Base-by-base conservation (phyloP, 1,140 invertebrate genomes). In the Solenopsis invicta region DNA sequence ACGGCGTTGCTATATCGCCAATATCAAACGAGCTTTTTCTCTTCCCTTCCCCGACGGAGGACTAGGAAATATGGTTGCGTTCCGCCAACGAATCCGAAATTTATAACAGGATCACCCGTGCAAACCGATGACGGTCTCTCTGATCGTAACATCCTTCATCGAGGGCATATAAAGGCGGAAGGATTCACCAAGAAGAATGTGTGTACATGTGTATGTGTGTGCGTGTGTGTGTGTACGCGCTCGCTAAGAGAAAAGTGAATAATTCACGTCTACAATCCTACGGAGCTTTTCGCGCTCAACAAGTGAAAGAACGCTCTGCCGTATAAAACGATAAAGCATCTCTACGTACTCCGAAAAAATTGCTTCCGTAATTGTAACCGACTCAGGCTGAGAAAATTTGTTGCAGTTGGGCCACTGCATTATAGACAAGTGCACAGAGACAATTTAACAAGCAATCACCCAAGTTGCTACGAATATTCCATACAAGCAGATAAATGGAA, bases 61-160 rank as follows among this genome's bases (percentile, higher is more conserved):
- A 56, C 16, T 29, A 37, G 74, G 48, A 92, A 90, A 91, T 85
- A 91, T 86, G 75, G 87, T 62, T 87, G 9, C 69, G 41, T 76
- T 75, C 61, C 61, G 48, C 56, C 56, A 71, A 85, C 87, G 86
- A 91, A 87, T 90, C 80, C 75, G 62, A 88, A 90, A 91, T 91
- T 91, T 91, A 91, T 90, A 90, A 91, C 89, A 16, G 86, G 82
- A 91, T 92, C 87, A 88, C 56, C 77, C 69, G 88, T 61, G 87
- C 67, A 76, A 90, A 77, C 74, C 87, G 86, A 88, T 82, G 48
- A 86, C 76, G 61, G 59, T 64, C 66, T 64, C 66, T 87, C 56
- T 54, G 80, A 84, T 84, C 80, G 80, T 82, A 81, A 59, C 80
- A 84, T 84, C 69, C 56, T 61, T 84, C 80, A 84, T 84, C 69